phyloP scores from a whole-genome alignment of 2,113 vertebrate genomes.

The Hystrix brachyura region DNA sequence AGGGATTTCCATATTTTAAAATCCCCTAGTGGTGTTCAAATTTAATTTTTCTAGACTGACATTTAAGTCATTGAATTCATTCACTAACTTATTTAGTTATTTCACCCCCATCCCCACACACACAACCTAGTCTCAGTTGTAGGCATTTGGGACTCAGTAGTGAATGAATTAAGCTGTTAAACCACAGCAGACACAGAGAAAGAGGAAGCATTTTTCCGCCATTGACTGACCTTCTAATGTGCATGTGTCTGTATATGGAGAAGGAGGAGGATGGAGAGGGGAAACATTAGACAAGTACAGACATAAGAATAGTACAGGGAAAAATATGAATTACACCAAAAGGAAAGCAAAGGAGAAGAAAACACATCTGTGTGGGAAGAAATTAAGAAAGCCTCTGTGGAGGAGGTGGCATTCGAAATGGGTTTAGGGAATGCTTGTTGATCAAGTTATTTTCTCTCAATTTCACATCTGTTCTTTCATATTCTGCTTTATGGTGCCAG shows the following conservation, averaged over 20 bases:
- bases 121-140: background rate
- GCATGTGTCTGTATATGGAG: background rate
- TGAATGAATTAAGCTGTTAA: background rate
- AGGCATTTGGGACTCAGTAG: background rate
- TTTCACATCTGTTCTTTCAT: background rate
- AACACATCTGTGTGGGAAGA: background rate
- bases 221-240: background rate
- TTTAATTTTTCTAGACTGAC: background rate
- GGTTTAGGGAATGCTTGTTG: background rate
- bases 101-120: background rate
- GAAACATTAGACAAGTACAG: background rate
- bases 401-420: background rate
- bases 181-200: background rate
- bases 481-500: background rate
- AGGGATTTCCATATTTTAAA: background rate
- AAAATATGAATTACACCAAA: background rate
- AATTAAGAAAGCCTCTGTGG: background rate
- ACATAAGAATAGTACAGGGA: background rate
- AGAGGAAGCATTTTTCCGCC: background rate
- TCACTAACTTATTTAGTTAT: background rate
- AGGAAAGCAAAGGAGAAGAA: background rate
- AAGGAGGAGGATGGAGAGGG: background rate
- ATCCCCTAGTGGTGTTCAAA: background rate
- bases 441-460: background rate
- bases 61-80: background rate